Evolutionary conservation across 2,888 invertebrate species (phyloP).

Genomic region (Ellobium chinense): DNA sequence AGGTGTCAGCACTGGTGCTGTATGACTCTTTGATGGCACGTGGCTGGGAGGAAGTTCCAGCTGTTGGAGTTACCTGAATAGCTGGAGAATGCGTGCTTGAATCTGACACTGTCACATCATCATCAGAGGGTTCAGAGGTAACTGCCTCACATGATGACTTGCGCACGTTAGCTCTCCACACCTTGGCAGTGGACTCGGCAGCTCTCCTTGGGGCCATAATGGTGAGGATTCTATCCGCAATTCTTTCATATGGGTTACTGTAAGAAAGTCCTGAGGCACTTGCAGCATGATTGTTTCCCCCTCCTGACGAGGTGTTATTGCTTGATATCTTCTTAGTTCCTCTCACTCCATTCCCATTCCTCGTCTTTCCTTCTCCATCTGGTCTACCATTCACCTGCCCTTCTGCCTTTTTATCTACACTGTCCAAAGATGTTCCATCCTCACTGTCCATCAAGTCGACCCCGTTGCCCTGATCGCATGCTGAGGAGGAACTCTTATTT

Average conservation of each 20-base stretch:
- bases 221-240: constrained; percentile 24
- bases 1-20: constrained; percentile 72
- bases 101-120: constrained; percentile 48
- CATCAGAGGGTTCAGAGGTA: constrained; percentile 45
- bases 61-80: constrained; percentile 18
- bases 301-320: background rate
- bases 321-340: background rate
- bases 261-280: background rate
- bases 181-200: constrained; percentile 19
- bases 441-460: background rate
- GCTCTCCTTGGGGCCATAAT: constrained; percentile 8
- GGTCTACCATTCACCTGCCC: background rate
- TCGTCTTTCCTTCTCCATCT: background rate
- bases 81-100: constrained; percentile 4
- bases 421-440: constrained; percentile 24
- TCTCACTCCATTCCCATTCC: background rate
- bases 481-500: background rate
- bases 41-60: constrained; percentile 30
- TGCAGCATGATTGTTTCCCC: background rate
- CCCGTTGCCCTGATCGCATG: background rate
- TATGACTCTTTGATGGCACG: constrained; percentile 65
- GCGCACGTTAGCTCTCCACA: background rate
- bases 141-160: background rate
- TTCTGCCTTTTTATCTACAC: background rate
- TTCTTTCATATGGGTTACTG: background rate